Evolutionary conservation across 1,140 invertebrate species (phyloP).

Genomic region (Saccostrea cuccullata): DNA sequence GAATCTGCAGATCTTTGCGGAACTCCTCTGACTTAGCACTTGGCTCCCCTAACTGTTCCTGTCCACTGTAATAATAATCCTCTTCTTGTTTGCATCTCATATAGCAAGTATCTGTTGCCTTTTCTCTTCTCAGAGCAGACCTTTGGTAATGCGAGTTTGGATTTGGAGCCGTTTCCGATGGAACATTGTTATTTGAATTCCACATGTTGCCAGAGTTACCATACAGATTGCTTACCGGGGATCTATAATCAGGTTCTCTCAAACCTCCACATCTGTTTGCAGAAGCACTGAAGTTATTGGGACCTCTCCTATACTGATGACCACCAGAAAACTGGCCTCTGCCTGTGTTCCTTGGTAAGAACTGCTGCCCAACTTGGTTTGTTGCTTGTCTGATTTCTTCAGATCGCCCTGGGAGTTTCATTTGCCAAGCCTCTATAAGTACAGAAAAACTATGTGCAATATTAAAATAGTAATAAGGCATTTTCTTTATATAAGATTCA

Average conservation of each 20-base stretch:
- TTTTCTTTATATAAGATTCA: too few relatives aligned
- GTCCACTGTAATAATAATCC: not conserved
- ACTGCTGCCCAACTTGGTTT: not conserved
- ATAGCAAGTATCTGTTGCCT: not conserved
- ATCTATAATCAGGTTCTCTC: not conserved
- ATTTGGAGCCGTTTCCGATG: slow-evolving; percentile 20
- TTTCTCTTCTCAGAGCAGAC: not conserved
- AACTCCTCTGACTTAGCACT: not conserved
- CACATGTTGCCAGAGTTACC: not conserved
- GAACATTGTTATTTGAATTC: not conserved
- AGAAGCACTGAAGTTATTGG: not conserved
- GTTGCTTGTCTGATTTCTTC: not conserved
- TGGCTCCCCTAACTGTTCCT: not conserved
- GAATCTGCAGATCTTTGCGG: not conserved
- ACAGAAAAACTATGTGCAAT: not conserved
- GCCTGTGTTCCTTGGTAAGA: not conserved
- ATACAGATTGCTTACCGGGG: slow-evolving; percentile 1
- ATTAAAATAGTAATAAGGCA: too few relatives aligned
- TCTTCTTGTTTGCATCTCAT: not conserved
- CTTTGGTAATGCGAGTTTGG: not conserved
- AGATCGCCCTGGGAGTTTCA: slow-evolving; percentile 45
- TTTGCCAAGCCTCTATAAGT: slow-evolving; percentile 61
- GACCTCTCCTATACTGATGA: not conserved
- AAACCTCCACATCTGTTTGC: not conserved
- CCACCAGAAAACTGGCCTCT: not conserved